These are phyloP conservation scores for Aurelia aurita complex sp. Pacific DNA, from an alignment of 30 jellyfish, hydroid and myxozoan genomes.

Conservation along the genomic window DNA sequence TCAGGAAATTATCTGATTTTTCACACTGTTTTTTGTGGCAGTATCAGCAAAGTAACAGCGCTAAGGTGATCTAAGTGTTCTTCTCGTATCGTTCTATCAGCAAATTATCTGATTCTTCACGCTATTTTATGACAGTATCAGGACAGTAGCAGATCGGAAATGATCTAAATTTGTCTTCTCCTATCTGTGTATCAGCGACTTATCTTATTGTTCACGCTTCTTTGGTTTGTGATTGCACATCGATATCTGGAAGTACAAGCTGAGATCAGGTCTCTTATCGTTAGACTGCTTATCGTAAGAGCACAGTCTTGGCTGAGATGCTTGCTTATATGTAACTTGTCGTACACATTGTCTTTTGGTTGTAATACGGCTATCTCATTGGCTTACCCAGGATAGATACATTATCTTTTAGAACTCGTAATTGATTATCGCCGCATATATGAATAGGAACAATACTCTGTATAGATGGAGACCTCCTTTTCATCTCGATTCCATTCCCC, in stretches of 20 bases:
- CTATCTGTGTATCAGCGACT: conserved; percentile 7
- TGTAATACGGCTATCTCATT: conserved; percentile 37
- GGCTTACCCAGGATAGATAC: conserved; percentile 42
- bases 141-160: no score
- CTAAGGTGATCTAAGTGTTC: no score
- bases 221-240: no score
- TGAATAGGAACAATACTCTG: conserved; percentile 43
- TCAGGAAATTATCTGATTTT: conserved; percentile 1
- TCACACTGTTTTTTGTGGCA: no score
- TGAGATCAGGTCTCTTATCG: conserved; percentile 19
- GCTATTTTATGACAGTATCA: no score
- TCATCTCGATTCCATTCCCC: conserved; percentile 11
- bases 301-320: no score
- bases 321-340: no score
- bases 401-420: conserved; percentile 9
- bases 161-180: no score
- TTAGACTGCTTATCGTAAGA: no score
- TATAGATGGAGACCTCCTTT: conserved; percentile 51
- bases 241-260: neutral
- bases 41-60: no score
- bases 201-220: neutral
- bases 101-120: neutral
- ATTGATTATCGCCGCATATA: conserved; percentile 30
- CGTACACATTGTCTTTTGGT: neutral
- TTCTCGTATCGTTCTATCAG: conserved; percentile 2